phyloP scores from a whole-genome alignment of 2,113 vertebrate genomes.

The Scatophagus argus region DNA sequence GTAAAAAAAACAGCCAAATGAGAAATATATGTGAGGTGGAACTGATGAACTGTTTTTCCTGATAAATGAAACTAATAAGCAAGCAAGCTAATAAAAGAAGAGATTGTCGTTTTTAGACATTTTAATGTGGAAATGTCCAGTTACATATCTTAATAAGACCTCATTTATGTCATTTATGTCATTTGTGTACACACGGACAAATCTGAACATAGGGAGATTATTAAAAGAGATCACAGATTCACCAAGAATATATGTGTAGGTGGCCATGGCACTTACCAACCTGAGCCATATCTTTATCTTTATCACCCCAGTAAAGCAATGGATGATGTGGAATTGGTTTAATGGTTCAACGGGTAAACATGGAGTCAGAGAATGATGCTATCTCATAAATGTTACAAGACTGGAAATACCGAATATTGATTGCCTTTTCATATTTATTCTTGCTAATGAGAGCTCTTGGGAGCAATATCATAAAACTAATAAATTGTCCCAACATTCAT shows the following conservation, averaged over 20 bases:
- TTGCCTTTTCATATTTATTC: conserved; percentile 13
- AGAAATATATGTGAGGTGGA: no score
- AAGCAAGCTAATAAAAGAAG: no score
- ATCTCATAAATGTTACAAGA: conserved; percentile 13
- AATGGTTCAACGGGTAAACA: conserved; percentile 7
- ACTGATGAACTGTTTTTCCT: no score
- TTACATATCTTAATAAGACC: no score
- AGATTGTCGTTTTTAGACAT: no score
- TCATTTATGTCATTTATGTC: no score
- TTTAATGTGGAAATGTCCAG: no score
- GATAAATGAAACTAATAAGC: no score
- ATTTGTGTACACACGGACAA: no score
- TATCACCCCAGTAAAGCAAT: conserved; percentile 8
- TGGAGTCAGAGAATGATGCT: neutral
- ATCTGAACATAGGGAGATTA: neutral
- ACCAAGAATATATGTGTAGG: neutral
- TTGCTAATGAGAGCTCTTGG: conserved; percentile 2
- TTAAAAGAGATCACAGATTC: neutral
- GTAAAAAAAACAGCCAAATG: no score
- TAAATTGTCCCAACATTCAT: neutral
- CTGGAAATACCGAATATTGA: conserved; percentile 29
- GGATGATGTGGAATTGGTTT: conserved; percentile 16
- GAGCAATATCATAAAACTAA: conserved; percentile 11
- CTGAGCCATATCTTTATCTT: neutral
- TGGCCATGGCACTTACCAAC: neutral